phyloP scores from a whole-genome alignment of 1,140 invertebrate genomes.

The Eubasilissa regina region DNA sequence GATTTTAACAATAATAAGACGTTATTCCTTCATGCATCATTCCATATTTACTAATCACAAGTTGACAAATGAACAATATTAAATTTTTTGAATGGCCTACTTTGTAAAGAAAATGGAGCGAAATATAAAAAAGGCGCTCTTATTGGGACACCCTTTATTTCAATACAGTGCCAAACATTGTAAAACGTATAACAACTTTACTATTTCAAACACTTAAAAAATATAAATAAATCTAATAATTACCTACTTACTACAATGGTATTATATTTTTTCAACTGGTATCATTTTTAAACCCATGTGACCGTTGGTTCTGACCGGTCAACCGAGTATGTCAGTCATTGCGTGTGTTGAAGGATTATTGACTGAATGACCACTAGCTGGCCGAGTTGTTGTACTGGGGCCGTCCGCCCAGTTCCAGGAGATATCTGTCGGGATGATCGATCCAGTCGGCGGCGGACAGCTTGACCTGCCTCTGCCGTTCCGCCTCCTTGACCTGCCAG shows the following conservation, averaged over 20 bases:
- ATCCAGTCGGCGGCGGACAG: conserved; percentile 89
- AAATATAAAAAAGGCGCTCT: too few species aligned
- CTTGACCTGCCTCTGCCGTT: conserved; percentile 85
- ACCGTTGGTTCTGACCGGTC: conserved; percentile 6
- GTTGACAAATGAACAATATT: too few species aligned
- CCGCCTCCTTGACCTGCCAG: conserved; percentile 91
- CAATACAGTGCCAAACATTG: too few species aligned
- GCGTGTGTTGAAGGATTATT: neutral
- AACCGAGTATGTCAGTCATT: neutral
- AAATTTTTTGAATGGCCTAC: too few species aligned
- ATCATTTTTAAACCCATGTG: neutral
- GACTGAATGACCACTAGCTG: conserved; percentile 53
- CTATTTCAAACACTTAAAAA: neutral
- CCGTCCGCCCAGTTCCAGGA: conserved; percentile 88
- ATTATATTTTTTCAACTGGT: conserved; percentile 16
- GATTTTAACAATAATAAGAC: too few species aligned
- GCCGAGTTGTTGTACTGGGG: conserved; percentile 77
- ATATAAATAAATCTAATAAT: neutral
- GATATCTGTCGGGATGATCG: conserved; percentile 90
- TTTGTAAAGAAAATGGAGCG: too few species aligned
- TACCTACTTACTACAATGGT: conserved; percentile 9
- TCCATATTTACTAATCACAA: too few species aligned
- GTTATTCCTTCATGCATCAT: too few species aligned
- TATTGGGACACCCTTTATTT: too few species aligned
- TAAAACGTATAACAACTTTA: too few species aligned